Evolutionary conservation across 2,797 vertebrate species (phyloP).

Genomic region (Micrastur ruficollis): DNA sequence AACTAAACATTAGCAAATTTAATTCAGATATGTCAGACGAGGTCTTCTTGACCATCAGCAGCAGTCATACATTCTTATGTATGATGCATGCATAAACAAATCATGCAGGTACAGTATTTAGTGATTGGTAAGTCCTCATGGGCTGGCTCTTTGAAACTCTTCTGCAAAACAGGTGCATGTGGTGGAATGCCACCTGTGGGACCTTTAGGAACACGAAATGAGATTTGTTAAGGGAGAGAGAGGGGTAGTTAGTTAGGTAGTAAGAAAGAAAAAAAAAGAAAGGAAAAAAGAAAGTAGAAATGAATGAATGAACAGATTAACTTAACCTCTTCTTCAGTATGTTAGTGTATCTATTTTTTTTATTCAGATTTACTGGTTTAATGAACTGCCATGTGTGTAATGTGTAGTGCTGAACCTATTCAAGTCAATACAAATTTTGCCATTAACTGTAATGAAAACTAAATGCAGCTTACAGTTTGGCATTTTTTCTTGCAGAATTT

Average conservation of each 20-base stretch:
- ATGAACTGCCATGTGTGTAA: neutral
- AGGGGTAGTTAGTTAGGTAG: neutral
- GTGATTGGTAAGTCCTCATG: neutral
- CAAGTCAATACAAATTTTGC: neutral
- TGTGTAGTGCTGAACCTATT: neutral
- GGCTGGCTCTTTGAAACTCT: neutral
- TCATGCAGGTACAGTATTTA: neutral
- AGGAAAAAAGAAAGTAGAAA: neutral
- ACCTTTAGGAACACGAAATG: neutral
- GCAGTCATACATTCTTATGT: neutral
- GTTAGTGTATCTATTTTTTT: neutral
- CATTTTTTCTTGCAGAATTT: neutral
- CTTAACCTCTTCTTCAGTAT: neutral
- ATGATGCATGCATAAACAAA: too few relatives aligned
- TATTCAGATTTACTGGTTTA: neutral
- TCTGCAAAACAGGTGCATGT: neutral
- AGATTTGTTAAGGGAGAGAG: neutral
- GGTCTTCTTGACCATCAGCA: neutral
- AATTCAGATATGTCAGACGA: neutral
- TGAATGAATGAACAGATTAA: fast-evolving
- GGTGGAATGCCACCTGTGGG: neutral
- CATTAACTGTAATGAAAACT: neutral
- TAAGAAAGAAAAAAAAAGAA: neutral
- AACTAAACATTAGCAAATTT: neutral
- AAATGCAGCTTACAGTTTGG: neutral